Conservation (phyloP, 2,113 vertebrate genomes). For the Vimba vimba region DNA sequence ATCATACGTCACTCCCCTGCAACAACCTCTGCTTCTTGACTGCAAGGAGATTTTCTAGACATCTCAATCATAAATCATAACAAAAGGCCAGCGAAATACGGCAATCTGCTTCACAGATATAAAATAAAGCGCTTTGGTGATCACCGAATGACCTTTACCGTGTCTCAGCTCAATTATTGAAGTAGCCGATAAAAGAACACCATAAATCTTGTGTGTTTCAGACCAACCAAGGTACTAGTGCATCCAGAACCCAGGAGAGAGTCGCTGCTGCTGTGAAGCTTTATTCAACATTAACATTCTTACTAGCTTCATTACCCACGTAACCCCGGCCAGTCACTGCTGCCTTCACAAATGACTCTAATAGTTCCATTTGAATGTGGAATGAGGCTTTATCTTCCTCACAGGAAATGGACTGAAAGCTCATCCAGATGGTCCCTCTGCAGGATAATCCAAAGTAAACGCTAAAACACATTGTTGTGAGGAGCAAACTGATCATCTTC, state of each 20-base stretch:
- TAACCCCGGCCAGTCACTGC: constrained; percentile 18
- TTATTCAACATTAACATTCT: constrained; percentile 42
- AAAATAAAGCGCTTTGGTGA: neutral
- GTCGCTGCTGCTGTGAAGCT: constrained; percentile 10
- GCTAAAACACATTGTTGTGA: constrained; percentile 3
- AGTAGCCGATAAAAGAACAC: constrained; percentile 10
- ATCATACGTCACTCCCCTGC: neutral
- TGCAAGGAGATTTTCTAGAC: neutral
- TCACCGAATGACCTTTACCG: constrained; percentile 44
- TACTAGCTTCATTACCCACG: constrained; percentile 4
- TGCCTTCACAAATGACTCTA: constrained; percentile 16
- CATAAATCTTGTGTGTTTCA: constrained; percentile 19
- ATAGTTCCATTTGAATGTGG: constrained; percentile 19
- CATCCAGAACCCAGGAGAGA: neutral
- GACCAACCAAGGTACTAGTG: neutral
- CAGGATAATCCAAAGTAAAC: constrained; percentile 1
- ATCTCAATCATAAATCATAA: constrained; percentile 20
- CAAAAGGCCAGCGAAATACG: neutral
- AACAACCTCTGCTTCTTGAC: neutral
- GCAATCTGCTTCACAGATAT: neutral
- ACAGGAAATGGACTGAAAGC: constrained; percentile 5
- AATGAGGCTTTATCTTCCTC: constrained; percentile 16
- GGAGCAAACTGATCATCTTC: neutral
- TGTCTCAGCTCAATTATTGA: constrained; percentile 43
- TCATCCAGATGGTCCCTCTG: neutral